Evolutionary conservation across 2,113 vertebrate species (phyloP).

Genomic region (Pyxicephalus adspersus): DNA sequence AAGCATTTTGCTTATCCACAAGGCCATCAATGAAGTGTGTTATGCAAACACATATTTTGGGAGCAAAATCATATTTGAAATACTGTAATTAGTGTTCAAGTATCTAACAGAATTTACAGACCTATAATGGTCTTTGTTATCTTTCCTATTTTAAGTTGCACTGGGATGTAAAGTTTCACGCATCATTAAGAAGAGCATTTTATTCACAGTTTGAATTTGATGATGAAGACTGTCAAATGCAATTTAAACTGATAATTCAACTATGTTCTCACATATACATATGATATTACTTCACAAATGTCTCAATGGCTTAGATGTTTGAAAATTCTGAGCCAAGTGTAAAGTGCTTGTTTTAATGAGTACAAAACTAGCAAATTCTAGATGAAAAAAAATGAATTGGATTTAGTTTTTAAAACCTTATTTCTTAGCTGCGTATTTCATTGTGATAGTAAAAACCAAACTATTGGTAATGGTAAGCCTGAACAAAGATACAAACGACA

Average conservation of each 20-base stretch:
- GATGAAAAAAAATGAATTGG: not conserved
- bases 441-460: not conserved
- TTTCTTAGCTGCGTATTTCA: not conserved
- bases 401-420: slow-evolving; percentile 3
- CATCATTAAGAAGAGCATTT: slow-evolving; percentile 49
- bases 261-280: slow-evolving; percentile 43
- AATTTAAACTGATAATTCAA: slow-evolving; percentile 46
- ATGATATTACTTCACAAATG: slow-evolving; percentile 45
- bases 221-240: slow-evolving; percentile 51
- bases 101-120: slow-evolving; percentile 36
- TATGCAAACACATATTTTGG: slow-evolving; percentile 51
- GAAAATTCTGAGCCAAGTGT: slow-evolving; percentile 28
- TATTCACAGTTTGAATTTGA: slow-evolving; percentile 53
- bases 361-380: not conserved
- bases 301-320: slow-evolving; percentile 37
- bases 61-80: slow-evolving; percentile 49
- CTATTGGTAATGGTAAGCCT: too few species aligned
- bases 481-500: too few species aligned
- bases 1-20: slow-evolving; percentile 17
- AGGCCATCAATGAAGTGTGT: slow-evolving; percentile 37
- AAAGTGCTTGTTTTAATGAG: slow-evolving; percentile 27
- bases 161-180: slow-evolving; percentile 48
- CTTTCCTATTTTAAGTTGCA: slow-evolving; percentile 43
- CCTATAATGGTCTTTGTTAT: slow-evolving; percentile 34
- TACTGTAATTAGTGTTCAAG: slow-evolving; percentile 52